Evolutionary conservation across 1,140 invertebrate species (phyloP), one percentile per base, ranked within the genome.

Genomic region (Dufourea novaeangliae): DNA sequence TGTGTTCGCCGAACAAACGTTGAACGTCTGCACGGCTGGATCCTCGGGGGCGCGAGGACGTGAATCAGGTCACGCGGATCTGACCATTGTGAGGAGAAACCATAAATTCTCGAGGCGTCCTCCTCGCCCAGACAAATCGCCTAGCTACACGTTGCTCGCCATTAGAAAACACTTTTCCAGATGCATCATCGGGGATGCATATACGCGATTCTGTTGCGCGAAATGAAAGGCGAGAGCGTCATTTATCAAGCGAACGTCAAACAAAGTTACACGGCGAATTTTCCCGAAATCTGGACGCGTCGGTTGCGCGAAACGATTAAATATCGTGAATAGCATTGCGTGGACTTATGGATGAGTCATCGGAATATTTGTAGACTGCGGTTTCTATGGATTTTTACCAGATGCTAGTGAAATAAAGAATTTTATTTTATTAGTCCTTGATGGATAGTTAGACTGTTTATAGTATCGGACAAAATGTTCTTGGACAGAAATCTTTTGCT

Each of bases 81-180:
- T 57, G 29, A 63, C 25, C 54, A 62, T 68, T 74, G 67, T 82
- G 6, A 52, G 32, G 25, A 37, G 29, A 14, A 52, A 57, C 29
- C 69, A 82, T 86, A 82, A 82, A 82, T 84, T 82, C 59, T n/a
- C n/a, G n/a, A n/a, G 59, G 20, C 54, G 29, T 3, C 50, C 29
- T 67, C 27, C n/a, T 79, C 75, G 50, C 52, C 67, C n/a, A n/a
- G 25, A 39, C 61, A 27, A 73, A 72, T 64, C 57, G 34, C 7
- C 2, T 7, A 11, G 2, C 25, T 17, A 25, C 22, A 29, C 39
- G 27, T 50, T 41, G n/a, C n/a, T 22, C 22, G 25, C 46, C 50
- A 54, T 70, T 54, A 25, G 67, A 71, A 54, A 63, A 32, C 67
- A 44, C 44, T 77, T 68, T 54, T 41, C 44, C 74, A 50, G 54